phyloP scores from a whole-genome alignment of 2,888 invertebrate genomes.

The Luffia ferchaultella region DNA sequence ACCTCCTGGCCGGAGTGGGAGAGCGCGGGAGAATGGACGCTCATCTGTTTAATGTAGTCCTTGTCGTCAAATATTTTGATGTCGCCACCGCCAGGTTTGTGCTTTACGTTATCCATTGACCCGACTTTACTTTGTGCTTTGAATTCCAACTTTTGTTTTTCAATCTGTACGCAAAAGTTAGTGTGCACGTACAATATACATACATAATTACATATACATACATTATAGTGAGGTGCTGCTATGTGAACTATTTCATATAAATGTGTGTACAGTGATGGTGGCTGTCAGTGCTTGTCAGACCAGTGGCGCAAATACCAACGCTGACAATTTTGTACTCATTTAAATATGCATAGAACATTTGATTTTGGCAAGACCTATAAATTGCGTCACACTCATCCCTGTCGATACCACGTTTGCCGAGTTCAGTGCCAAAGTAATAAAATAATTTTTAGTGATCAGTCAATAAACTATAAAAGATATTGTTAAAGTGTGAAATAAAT shows the following conservation, averaged over 20 bases:
- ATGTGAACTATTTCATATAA: not conserved
- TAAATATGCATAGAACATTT: too few relatives aligned
- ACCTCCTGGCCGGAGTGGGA: conserved; percentile 58
- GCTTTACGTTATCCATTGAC: conserved; percentile 89
- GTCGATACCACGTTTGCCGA: too few relatives aligned
- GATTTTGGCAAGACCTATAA: too few relatives aligned
- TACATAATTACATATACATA: conserved; percentile 6
- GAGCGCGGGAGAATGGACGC: conserved; percentile 44
- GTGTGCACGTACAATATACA: conserved; percentile 32
- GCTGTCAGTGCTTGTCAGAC: not conserved
- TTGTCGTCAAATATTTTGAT: conserved; percentile 94
- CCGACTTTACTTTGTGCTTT: conserved; percentile 93
- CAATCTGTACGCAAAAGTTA: conserved; percentile 73
- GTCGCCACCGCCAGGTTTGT: conserved; percentile 93
- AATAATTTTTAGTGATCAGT: too few relatives aligned
- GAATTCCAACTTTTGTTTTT: conserved; percentile 89
- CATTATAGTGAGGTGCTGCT: not conserved
- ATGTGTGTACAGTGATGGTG: not conserved
- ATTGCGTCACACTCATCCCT: too few relatives aligned
- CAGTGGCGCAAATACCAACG: too few relatives aligned
- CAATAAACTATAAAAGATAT: too few relatives aligned
- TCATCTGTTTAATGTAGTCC: conserved; percentile 85
- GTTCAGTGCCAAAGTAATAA: too few relatives aligned
- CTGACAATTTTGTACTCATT: too few relatives aligned
- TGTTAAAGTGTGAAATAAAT: too few relatives aligned